Base-by-base conservation (phyloP, 2,113 vertebrate genomes). In the Poecilia latipinna region DNA sequence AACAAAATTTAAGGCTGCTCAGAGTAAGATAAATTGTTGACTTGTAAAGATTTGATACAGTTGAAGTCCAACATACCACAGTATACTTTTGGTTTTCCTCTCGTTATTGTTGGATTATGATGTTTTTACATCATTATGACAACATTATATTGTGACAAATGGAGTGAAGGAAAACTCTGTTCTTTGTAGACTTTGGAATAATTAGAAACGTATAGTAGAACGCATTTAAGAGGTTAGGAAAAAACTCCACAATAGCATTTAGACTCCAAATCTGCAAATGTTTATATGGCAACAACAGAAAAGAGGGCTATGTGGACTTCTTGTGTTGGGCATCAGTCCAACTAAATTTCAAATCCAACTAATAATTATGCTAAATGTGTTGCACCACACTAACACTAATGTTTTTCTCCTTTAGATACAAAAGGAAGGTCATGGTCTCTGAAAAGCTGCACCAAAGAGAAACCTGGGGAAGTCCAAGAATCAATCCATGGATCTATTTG, bases 401-500 rank as follows among this genome's bases (percentile, higher is more conserved):
- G 12, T 15, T 26, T 12, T 61, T 12, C 4, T 61, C 12, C 29
- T 62, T 62, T 24, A 31, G 12, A 62, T 13, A 29, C 26, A 29
- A 61, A 22, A 61, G 8, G 4, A 8, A 13, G 54, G 11, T 3
- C 8, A 61, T 35, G 26, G 29, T 48, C 61, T 33, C 15, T 42
- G 60, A 70, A 72, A 13, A 37, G 60, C 73, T 42, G 61, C 1
- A 3, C 61, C 63, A 48, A 68, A 68, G 31, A 62, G 22, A 48
- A 70, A 60, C 37, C 60, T 67, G 19, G 65, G 60, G 60, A 74
- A 62, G 42, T 24, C 60, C 44, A 77, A 42, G 8, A 26, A 73
- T 81, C 74, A 57, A 83, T 79, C 22, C 63, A 83, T 86, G 12
- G 67, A 85, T 72, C 65, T 33, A 64, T 68, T 42, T 61, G 33